phyloP scores from a whole-genome alignment of 1,140 invertebrate genomes.

The Conopomorpha cramerella region DNA sequence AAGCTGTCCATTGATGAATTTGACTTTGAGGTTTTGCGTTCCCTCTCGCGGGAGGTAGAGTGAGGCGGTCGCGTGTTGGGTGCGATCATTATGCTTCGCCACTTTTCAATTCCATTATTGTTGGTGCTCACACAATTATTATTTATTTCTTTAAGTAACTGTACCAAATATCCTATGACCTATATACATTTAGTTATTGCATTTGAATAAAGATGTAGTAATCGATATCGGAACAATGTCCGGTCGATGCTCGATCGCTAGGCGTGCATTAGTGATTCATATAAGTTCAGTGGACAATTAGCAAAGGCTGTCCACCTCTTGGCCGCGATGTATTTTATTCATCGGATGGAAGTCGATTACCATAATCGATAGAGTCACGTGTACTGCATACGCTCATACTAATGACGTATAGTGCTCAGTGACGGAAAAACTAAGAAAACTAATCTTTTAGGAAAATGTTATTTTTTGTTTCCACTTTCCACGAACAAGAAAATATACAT shows the following conservation, averaged over 20 bases:
- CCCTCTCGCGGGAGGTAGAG: conserved; percentile 6
- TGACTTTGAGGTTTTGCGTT: conserved; percentile 13
- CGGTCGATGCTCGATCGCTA: conserved; percentile 26
- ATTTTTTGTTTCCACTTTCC: too few relatives aligned
- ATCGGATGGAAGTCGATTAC: conserved; percentile 55
- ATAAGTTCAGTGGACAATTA: conserved; percentile 51
- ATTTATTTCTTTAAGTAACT: too few relatives aligned
- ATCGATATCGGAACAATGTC: conserved; percentile 23
- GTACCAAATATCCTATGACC: too few relatives aligned
- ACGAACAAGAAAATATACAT: too few relatives aligned
- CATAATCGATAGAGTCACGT: conserved; percentile 48
- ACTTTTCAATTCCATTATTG: too few relatives aligned
- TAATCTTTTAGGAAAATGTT: too few relatives aligned
- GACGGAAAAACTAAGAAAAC: conserved; percentile 19
- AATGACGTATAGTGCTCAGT: conserved; percentile 26
- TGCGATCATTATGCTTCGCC: too few relatives aligned
- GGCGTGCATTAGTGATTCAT: conserved; percentile 49
- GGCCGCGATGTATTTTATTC: conserved; percentile 47
- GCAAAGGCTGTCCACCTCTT: conserved; percentile 56
- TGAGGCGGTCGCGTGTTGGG: neutral
- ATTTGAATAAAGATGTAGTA: conserved; percentile 20
- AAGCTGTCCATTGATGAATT: conserved; percentile 23
- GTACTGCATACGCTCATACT: conserved; percentile 40
- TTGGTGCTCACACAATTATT: neutral
- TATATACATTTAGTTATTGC: conserved; percentile 38